These are phyloP conservation scores for Folsomia manolachei DNA, from an alignment of 2,888 invertebrate species.

Conservation along the genomic window DNA sequence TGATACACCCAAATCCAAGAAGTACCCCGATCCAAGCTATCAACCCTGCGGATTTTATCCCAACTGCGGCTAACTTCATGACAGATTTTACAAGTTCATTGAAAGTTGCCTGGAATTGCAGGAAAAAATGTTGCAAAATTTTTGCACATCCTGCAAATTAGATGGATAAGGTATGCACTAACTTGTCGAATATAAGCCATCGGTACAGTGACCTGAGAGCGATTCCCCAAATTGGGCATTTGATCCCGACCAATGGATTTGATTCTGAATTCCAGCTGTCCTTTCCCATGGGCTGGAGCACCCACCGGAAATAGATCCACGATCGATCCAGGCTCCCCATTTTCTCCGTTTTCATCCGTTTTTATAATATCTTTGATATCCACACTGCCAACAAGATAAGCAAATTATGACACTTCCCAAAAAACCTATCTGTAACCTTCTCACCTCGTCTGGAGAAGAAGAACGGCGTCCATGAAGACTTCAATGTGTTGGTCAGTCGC, in stretches of 20 bases:
- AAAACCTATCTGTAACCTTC: conserved; percentile 37
- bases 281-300: conserved; percentile 29
- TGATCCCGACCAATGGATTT: conserved; percentile 14
- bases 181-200: conserved; percentile 37
- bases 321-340: conserved; percentile 31
- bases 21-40: conserved; percentile 27
- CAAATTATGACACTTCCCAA: conserved; percentile 14
- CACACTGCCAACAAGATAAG: conserved; percentile 5
- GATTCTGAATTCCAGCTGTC: conserved; percentile 30
- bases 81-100: conserved; percentile 25
- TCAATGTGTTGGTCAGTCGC: conserved; percentile 37
- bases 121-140: neutral
- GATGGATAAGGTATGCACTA: no score
- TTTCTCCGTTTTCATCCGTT: conserved; percentile 25
- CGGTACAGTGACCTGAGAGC: conserved; percentile 27
- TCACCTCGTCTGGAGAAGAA: conserved; percentile 26
- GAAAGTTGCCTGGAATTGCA: conserved; percentile 20
- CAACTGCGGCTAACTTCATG: conserved; percentile 33
- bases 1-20: conserved; percentile 29
- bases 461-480: conserved; percentile 36
- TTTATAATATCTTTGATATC: conserved; percentile 38
- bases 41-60: conserved; percentile 23
- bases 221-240: conserved; percentile 36
- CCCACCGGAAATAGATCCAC: conserved; percentile 42
- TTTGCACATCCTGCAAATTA: neutral